Evolutionary conservation across 2,113 vertebrate species (phyloP).

Genomic region (Tursiops truncatus): DNA sequence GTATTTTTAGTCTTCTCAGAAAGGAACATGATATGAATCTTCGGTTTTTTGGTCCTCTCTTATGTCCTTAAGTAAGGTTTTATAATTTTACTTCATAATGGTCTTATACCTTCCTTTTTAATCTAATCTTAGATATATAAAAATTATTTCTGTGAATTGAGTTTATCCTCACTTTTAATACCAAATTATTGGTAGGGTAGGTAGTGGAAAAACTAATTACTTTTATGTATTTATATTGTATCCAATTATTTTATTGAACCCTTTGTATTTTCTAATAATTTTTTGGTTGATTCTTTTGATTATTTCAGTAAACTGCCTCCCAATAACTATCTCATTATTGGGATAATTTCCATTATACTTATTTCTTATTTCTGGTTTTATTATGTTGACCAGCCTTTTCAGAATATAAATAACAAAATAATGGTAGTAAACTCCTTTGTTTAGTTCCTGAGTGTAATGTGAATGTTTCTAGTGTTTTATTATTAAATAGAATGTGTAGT

Average conservation of each 20-base stretch:
- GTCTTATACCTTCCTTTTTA: background rate
- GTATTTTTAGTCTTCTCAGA: background rate
- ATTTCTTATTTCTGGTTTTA: background rate
- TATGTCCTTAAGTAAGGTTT: background rate
- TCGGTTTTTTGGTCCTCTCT: background rate
- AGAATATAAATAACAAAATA: background rate
- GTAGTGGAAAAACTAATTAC: background rate
- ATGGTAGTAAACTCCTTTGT: background rate
- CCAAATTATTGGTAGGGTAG: background rate
- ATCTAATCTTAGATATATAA: background rate
- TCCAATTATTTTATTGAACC: background rate
- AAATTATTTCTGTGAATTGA: background rate
- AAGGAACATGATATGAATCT: background rate
- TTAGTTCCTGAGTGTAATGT: background rate
- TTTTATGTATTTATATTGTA: background rate
- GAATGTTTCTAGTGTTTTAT: background rate
- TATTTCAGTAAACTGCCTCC: background rate
- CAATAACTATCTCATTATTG: background rate
- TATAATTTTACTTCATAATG: background rate
- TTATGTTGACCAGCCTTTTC: background rate
- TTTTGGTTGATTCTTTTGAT: background rate
- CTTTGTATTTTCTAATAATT: background rate
- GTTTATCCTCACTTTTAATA: background rate
- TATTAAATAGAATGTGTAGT: background rate
- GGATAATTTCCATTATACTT: background rate